Conservation (phyloP, 1,140 invertebrate species). For the Meloidogyne hapla region DNA sequence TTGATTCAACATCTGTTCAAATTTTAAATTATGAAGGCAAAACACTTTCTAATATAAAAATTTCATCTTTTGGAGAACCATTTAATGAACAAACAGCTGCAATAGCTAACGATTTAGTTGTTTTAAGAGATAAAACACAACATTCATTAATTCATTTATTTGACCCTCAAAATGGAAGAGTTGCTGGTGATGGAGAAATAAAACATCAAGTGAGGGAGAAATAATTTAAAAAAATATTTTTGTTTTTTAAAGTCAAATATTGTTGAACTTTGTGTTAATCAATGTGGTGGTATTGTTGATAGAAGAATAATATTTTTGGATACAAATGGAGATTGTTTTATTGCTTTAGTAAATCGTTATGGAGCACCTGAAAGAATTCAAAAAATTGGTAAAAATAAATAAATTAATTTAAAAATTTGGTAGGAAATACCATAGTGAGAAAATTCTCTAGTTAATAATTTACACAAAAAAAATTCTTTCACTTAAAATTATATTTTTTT, state of each 20-base stretch:
- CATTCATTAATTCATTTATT: conserved; percentile 82
- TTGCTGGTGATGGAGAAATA: conserved; percentile 72
- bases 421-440: not conserved
- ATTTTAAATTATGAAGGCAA: conserved; percentile 86
- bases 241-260: conserved; percentile 70
- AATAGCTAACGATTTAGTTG: conserved; percentile 75
- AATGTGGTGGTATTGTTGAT: conserved; percentile 73
- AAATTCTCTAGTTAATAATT: no score
- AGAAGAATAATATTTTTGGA: conserved; percentile 78
- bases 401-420: not conserved
- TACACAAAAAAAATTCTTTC: conserved; percentile 14
- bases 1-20: conserved; percentile 72
- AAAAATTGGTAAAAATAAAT: conserved; percentile 74
- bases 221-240: not conserved
- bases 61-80: conserved; percentile 67
- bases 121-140: conserved; percentile 77
- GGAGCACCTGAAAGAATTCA: conserved; percentile 68
- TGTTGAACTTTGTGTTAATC: conserved; percentile 75
- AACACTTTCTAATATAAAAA: conserved; percentile 73
- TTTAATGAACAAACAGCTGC: conserved; percentile 72
- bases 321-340: conserved; percentile 77
- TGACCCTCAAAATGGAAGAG: conserved; percentile 75
- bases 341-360: conserved; percentile 73
- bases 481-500: conserved; percentile 5
- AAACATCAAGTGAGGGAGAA: conserved; percentile 66